Evolutionary conservation across 2,888 invertebrate species (phyloP).

Genomic region (Nemotelus nigrinus): DNA sequence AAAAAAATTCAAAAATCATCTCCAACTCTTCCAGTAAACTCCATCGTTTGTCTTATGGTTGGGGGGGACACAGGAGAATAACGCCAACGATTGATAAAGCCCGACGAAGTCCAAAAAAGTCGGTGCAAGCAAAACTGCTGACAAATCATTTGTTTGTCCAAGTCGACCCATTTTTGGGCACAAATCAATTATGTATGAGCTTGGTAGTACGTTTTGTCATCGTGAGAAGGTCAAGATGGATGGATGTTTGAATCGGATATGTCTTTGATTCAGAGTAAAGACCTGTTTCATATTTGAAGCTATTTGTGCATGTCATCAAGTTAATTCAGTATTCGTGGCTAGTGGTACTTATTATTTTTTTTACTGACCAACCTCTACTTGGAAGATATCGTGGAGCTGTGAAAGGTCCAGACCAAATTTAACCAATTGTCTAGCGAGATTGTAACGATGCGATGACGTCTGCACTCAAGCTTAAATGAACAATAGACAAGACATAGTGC

Average conservation of each 20-base stretch:
- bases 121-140: too few species aligned
- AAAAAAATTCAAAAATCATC: too few species aligned
- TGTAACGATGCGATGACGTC: not conserved
- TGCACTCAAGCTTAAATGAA: not conserved
- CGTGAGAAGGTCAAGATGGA: not conserved
- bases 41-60: too few species aligned
- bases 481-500: constrained; percentile 12
- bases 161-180: constrained; percentile 1
- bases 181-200: not conserved
- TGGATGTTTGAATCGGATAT: not conserved
- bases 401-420: not conserved
- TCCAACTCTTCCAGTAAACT: too few species aligned
- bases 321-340: not conserved
- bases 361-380: too few species aligned
- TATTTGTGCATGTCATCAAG: not conserved
- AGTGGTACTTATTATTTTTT: too few species aligned
- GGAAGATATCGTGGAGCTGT: not conserved
- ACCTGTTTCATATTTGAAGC: too few species aligned
- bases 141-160: too few species aligned
- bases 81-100: too few species aligned
- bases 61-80: too few species aligned
- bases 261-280: not conserved
- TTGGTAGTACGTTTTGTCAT: not conserved
- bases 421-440: not conserved
- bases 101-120: too few species aligned